Evolutionary conservation across 2,888 invertebrate species (phyloP).

Genomic region (Corbicula japonica): DNA sequence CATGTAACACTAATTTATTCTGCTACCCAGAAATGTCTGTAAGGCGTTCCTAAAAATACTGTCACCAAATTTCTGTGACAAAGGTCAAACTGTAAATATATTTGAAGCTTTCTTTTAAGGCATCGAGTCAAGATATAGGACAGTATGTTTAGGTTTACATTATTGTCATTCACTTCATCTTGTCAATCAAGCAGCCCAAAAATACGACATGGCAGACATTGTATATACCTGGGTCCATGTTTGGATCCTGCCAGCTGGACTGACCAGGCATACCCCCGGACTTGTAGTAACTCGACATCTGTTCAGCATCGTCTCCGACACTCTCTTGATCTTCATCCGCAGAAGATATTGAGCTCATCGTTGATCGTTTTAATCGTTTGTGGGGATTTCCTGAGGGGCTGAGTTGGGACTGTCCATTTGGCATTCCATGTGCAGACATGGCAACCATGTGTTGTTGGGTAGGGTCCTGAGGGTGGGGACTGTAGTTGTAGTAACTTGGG

Average conservation of each 20-base stretch:
- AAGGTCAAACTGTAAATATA: too few species aligned
- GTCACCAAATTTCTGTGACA: too few species aligned
- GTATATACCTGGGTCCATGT: slow-evolving; percentile 80
- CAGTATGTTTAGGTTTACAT: too few species aligned
- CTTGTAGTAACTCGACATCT: slow-evolving; percentile 87
- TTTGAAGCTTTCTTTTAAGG: too few species aligned
- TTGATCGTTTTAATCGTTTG: slow-evolving; percentile 87
- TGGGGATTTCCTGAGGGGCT: slow-evolving; percentile 86
- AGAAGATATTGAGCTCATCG: slow-evolving; percentile 87
- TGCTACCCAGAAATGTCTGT: too few species aligned
- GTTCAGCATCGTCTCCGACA: slow-evolving; percentile 87
- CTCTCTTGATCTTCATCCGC: slow-evolving; percentile 88
- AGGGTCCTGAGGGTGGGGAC: slow-evolving; percentile 88
- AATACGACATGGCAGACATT: too few species aligned
- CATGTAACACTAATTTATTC: too few species aligned
- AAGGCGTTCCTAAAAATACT: too few species aligned
- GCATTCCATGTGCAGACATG: slow-evolving; percentile 73
- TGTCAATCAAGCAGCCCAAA: too few species aligned
- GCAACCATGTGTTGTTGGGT: slow-evolving; percentile 72
- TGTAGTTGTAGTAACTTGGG: slow-evolving; percentile 93
- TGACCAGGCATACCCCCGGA: slow-evolving; percentile 84
- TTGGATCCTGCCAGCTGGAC: slow-evolving; percentile 88
- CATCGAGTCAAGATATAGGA: too few species aligned
- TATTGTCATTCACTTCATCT: too few species aligned
- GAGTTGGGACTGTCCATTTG: slow-evolving; percentile 83